A percentile compares a stretch with the other conserved stretches of the same genome.
Conservation (phyloP, 2,113 vertebrate species). For the Trogon surrucura region DNA sequence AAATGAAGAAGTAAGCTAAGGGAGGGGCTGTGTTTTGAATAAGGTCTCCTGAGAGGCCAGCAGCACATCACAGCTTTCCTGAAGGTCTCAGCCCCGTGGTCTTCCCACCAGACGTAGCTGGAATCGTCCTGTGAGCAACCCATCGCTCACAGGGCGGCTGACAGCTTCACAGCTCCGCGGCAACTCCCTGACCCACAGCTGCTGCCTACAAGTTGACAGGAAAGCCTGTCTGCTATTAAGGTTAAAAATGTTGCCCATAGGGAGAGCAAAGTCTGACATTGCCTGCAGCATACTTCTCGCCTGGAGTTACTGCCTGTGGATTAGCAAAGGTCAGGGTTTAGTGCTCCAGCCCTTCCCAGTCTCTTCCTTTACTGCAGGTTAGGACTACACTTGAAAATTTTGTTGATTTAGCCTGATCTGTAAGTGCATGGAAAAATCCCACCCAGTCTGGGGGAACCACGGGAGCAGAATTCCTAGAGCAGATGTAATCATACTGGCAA, state of each 20-base stretch:
- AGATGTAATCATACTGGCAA: conserved; percentile 23
- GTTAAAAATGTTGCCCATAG: conserved; percentile 9
- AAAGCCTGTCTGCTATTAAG: conserved; percentile 4
- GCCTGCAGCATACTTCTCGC: conserved; percentile 41
- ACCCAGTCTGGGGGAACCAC: conserved; percentile 26
- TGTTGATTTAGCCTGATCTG: conserved; percentile 38
- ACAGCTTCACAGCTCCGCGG: neutral
- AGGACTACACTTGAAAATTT: neutral
- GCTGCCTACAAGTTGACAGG: conserved; percentile 9
- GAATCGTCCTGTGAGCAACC: neutral
- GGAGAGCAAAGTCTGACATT: conserved; percentile 29
- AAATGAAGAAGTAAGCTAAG: neutral
- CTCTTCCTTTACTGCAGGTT: conserved; percentile 46
- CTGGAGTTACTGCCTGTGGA: conserved; percentile 35
- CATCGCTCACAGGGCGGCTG: neutral
- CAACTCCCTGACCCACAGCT: neutral
- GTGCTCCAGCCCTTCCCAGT: conserved; percentile 60
- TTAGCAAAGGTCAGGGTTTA: conserved; percentile 63
- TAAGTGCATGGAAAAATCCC: conserved; percentile 37
- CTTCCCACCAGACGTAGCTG: neutral
- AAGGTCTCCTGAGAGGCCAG: neutral
- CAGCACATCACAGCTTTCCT: neutral
- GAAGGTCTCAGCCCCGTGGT: neutral
- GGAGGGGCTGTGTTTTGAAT: neutral
- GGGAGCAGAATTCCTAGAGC: conserved; percentile 48